Base-by-base conservation (phyloP, 2,797 vertebrate genomes). In the Parambassis ranga region DNA sequence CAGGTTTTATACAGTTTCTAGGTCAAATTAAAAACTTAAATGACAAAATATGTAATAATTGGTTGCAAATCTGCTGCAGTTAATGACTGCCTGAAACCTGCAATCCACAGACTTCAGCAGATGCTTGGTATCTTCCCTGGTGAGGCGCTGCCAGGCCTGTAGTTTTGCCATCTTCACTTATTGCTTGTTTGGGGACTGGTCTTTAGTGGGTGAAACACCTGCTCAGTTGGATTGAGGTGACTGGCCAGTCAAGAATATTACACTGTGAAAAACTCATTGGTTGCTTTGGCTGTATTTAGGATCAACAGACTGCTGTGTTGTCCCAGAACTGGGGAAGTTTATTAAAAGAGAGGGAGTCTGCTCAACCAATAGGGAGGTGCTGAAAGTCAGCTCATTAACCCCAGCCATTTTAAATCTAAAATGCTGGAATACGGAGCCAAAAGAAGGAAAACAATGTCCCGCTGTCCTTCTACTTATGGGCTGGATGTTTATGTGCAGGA, bases 121-220 rank as follows among this genome's bases (percentile, higher is more conserved):
- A 63, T 71, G 47, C 13, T 60, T n/a, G 20, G 11, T 58, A 9
- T 38, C 15, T 63, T 79, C 19, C 50, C 59, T 35, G 20, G 30
- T 39, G 52, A 71, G 60, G 20, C 7, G 26, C 53, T 35, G 32
- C 60, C 62, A 77, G 41, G 28, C 24, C 57, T 58, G 31, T 42
- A 65, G 61, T 50, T 53, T 49, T 52, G 65, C 68, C 74, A 58
- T 71, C 58, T 75, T 65, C 33, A 60, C 42, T 65, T 65, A 76
- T 53, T 75, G 60, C 73, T 64, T 65, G 46, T 66, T 75, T 62
- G 35, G 28, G 23, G 50, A 31, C 33, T 43, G 30, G 38, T 73
- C 43, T 65, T 65, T 58, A 69, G 28, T 57, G 49, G 58, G 31
- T 31, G 18, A 49, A 82, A 74, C 67, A 71, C 65, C 65, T 77